Base-by-base conservation (phyloP, 2,888 invertebrate genomes). In the Tridacna crocea region DNA sequence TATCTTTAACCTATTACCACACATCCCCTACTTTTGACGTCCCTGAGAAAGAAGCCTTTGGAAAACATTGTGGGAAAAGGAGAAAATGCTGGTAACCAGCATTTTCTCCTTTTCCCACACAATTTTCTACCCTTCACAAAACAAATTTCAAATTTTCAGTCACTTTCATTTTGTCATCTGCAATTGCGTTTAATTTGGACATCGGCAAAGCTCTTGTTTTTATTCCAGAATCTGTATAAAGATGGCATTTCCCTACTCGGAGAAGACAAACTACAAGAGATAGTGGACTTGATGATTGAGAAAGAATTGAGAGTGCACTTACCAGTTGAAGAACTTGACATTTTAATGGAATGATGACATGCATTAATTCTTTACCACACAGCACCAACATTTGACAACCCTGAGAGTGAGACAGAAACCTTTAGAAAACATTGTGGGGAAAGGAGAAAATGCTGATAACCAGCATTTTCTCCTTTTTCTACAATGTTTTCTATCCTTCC, bases 291-390 rank as follows among this genome's bases (percentile, higher is more conserved):
- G 61, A 93, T 95, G 93, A 90, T 90, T 55, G 95, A 95, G 88
- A 95, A 95, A 83, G 94, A 94, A 87, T 87, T 95, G 6, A 85
- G 95, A 75, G 87, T 95, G 12, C 91, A 94, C 70, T 91, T 94
- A 22, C 95, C 95, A n/a, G 77, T 94, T n/a, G 95, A 95, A 86
- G 95, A 95, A 87, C 88, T 95, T 3, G 93, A 94, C 70, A 88
- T 92, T 70, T 79, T 91, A n/a, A 82, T 82, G n/a, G 70, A 70
- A 51, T 70, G 51, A 51, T 6, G 55, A 55, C 55, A 55, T 19
- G 55, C 55, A 15, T 55, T 55, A 51, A 51, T 13, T 15, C 51
- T 51, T 51, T 51, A 11, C 51, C 51, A 51, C 51, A 51, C 15
- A 51, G 12, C 11, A 13, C 51, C 11, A 51, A 15, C 51, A 11